Evolutionary conservation across 2,113 vertebrate genomes (phyloP).

Genomic region (Paraplagusia blochii): DNA sequence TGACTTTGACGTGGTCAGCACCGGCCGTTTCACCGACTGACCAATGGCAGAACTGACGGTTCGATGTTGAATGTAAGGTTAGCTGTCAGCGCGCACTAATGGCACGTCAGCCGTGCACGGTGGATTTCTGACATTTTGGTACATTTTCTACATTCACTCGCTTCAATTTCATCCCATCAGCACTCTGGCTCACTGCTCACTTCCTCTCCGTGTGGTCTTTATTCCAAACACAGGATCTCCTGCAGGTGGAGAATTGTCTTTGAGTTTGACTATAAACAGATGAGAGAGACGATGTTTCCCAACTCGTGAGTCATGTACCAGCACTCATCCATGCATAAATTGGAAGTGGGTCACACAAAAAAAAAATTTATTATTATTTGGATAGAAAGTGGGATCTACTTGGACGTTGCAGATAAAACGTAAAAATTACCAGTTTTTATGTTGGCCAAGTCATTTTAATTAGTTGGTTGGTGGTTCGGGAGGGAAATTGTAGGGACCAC

Average conservation of each 20-base stretch:
- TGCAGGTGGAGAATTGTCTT: too few relatives aligned
- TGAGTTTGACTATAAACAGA: slow-evolving; percentile 20
- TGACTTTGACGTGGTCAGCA: neutral
- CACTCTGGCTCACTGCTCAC: slow-evolving; percentile 5
- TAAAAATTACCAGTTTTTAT: too few relatives aligned
- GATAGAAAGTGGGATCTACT: too few relatives aligned
- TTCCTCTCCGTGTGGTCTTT: slow-evolving; percentile 4
- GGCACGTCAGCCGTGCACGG: neutral
- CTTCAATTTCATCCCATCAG: neutral
- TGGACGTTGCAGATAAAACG: too few relatives aligned
- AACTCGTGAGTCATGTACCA: too few relatives aligned
- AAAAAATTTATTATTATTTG: too few relatives aligned
- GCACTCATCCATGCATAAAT: too few relatives aligned
- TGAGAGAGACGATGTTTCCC: too few relatives aligned
- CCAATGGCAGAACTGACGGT: neutral
- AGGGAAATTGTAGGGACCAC: too few relatives aligned
- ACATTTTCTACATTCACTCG: slow-evolving; percentile 4
- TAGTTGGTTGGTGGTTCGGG: too few relatives aligned
- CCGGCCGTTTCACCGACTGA: neutral
- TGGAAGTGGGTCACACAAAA: too few relatives aligned
- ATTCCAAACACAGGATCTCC: slow-evolving; percentile 8
- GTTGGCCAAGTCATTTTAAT: too few relatives aligned
- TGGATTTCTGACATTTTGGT: neutral
- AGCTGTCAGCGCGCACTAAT: neutral
- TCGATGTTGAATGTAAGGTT: neutral